Percentiles rank a stretch among this genome's conserved stretches.
Evolutionary conservation across 2,888 invertebrate genomes (phyloP).

Genomic region (Troides aeacus): DNA sequence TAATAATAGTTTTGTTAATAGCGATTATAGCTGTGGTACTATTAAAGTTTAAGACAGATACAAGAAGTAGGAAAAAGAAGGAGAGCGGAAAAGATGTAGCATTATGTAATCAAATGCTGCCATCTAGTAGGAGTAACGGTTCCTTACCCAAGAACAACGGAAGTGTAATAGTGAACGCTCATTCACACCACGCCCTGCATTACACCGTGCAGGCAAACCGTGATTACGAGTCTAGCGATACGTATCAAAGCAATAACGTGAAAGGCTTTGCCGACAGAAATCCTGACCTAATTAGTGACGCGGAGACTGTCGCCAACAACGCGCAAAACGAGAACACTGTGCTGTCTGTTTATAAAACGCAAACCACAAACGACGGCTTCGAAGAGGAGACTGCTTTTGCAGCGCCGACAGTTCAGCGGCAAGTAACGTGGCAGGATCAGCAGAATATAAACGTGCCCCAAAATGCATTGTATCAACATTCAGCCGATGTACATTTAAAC

Average conservation of each 20-base stretch:
- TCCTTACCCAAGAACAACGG: slow-evolving; percentile 79
- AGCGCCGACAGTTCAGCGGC: slow-evolving; percentile 67
- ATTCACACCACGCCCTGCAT: slow-evolving; percentile 80
- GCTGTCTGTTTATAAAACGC: slow-evolving; percentile 70
- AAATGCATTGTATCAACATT: slow-evolving; percentile 82
- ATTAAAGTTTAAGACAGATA: slow-evolving; percentile 76
- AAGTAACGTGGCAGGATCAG: slow-evolving; percentile 80
- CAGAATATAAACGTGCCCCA: slow-evolving; percentile 70
- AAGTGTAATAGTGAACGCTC: slow-evolving; percentile 76
- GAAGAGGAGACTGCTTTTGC: slow-evolving; percentile 71
- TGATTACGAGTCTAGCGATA: slow-evolving; percentile 80
- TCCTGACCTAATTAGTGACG: slow-evolving; percentile 89
- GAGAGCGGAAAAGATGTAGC: slow-evolving; percentile 82
- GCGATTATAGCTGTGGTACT: slow-evolving; percentile 84
- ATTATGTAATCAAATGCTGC: slow-evolving; percentile 78
- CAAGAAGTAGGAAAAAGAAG: slow-evolving; percentile 75
- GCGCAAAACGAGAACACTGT: slow-evolving; percentile 70
- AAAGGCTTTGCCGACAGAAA: slow-evolving; percentile 84
- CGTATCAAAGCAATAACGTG: slow-evolving; percentile 73
- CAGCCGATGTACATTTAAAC: slow-evolving; percentile 87
- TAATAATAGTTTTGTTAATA: slow-evolving; percentile 82
- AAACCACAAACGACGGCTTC: slow-evolving; percentile 62
- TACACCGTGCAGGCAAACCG: slow-evolving; percentile 72
- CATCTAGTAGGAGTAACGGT: slow-evolving; percentile 68
- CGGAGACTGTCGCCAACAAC: slow-evolving; percentile 81